Base-by-base conservation (phyloP, 2,888 invertebrate species). In the Eustalomyia histrio region DNA sequence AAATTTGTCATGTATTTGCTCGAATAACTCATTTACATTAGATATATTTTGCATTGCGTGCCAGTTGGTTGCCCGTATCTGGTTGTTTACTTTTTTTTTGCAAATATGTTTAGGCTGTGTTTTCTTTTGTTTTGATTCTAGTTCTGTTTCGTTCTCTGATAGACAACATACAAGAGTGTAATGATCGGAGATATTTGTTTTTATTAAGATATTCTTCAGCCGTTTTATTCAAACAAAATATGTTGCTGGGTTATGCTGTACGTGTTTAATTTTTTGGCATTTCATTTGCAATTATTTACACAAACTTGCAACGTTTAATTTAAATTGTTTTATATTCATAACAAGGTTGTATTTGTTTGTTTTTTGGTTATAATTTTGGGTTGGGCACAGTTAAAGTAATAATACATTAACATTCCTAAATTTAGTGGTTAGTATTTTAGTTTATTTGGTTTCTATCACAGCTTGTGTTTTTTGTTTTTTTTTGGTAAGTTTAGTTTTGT, bases 301-400 rank as follows among this genome's bases (percentile, higher is more conserved):
- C 78, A 87, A 86, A 83, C 86, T 79, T 86, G 82, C 85, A 86
- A 84, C 87, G n/a, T n/a, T n/a, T 87, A 86, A 88, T 87, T 87
- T 88, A 88, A 83, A 87, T 87, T 87, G 87, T 85, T 86, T 74
- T 43, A 61, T 61, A 33, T 69, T 58, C 50, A 50, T 69, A 52
- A 72, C 58, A 68, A 76, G 39, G 50, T 43, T 39, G 18, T 52
- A 12, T 33, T 61, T 18, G 21, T 55, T 60, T 21, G n/a, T n/a
- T n/a, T n/a, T 24, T 2, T 39, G 24, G 21, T 68, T 55, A 14
- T n/a, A 6, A n/a, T 78, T 67, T 72, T 64, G 74, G 81, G 81
- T 71, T 78, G 74, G 81, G 81, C 81, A 4, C 74, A 78, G 78
- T 81, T 78, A 81, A 71, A 61, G 47, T 65, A 61, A 74, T 78